Percentiles rank a stretch among this genome's conserved stretches.
Conservation (phyloP, 1,140 invertebrate species). For the Nixonia krombeini region DNA sequence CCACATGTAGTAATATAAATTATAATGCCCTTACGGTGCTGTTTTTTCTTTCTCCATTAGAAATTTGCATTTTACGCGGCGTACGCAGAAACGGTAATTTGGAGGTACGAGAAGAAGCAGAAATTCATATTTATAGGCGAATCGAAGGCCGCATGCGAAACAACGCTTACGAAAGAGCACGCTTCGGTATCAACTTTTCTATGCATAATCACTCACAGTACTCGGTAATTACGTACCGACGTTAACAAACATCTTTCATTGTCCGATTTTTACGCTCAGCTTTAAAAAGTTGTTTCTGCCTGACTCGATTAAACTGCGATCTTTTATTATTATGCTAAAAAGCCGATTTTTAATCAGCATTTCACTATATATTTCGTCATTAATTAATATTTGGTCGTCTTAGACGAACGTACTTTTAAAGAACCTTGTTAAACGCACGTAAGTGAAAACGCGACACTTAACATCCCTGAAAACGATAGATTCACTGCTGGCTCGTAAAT, state of each 20-base stretch:
- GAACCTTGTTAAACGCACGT: no score
- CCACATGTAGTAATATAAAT: constrained; percentile 72
- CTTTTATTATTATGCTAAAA: no score
- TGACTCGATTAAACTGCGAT: no score
- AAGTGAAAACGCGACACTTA: constrained; percentile 54
- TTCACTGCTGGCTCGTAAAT: constrained; percentile 1
- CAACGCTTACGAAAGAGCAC: constrained; percentile 17
- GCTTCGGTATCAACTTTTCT: constrained; percentile 18
- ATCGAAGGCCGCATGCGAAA: constrained; percentile 34
- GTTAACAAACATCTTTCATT: no score
- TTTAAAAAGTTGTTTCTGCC: no score
- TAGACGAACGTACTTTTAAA: no score
- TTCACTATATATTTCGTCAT: no score
- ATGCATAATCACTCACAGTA: not conserved
- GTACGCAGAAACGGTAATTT: constrained; percentile 46
- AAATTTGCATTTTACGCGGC: constrained; percentile 68
- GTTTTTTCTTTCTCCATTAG: constrained; percentile 62
- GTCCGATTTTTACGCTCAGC: no score
- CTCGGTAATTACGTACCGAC: no score
- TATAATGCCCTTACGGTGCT: constrained; percentile 69
- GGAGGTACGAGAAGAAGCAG: constrained; percentile 24
- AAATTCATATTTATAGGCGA: constrained; percentile 41
- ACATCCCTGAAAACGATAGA: constrained; percentile 56
- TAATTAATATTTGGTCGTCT: no score
- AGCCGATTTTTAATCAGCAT: no score